A percentile compares a stretch with the other conserved stretches of the same genome.
Evolutionary conservation across 2,888 invertebrate genomes (phyloP).

Genomic region (Laothoe populi): DNA sequence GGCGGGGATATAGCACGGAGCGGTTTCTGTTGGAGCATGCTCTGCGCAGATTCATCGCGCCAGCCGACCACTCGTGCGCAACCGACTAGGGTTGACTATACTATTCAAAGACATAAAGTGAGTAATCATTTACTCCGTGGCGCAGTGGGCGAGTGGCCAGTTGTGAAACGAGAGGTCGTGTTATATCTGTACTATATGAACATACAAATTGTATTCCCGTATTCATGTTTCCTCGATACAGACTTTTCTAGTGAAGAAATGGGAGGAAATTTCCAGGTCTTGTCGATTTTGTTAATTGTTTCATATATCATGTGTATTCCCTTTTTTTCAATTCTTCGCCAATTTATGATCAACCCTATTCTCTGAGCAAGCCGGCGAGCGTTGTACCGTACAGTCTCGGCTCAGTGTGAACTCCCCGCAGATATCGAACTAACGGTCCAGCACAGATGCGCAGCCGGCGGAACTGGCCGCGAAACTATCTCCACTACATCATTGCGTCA

Average conservation of each 20-base stretch:
- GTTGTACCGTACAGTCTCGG: not conserved
- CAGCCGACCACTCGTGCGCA: conserved; percentile 46
- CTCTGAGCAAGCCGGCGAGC: not conserved
- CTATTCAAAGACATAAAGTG: not conserved
- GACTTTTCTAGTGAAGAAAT: no score
- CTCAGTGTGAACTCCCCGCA: not conserved
- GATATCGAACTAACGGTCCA: conserved; percentile 15
- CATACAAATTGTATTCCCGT: no score
- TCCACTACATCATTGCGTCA: not conserved
- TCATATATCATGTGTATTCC: no score
- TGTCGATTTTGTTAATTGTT: no score
- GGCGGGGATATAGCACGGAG: not conserved
- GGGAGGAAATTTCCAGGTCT: no score
- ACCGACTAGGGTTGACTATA: conserved; percentile 42
- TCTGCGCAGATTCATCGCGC: conserved; percentile 42
- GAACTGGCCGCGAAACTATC: conserved; percentile 3
- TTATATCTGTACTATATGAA: no score
- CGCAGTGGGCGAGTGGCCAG: no score
- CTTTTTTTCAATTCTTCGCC: no score
- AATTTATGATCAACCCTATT: not conserved
- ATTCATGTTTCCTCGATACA: no score
- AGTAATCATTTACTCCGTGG: no score
- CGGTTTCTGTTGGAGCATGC: not conserved
- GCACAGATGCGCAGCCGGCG: conserved; percentile 13
- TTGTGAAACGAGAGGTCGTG: no score